Percentiles rank a stretch among this genome's conserved stretches.
Conservation (phyloP, 2,888 invertebrate genomes). For the Folsomia manolachei region DNA sequence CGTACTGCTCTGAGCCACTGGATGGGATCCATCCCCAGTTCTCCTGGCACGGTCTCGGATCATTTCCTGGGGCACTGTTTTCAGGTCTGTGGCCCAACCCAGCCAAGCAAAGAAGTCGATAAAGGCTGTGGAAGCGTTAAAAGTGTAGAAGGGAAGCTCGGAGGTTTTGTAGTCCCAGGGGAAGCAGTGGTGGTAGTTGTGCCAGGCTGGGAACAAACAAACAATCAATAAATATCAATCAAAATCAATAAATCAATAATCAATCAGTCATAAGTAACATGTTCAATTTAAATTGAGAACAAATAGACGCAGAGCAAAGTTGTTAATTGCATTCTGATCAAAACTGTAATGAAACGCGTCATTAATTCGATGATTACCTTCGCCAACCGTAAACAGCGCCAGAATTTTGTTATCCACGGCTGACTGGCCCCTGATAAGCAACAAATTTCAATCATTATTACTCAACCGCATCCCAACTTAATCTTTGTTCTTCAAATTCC, state of each 20-base stretch:
- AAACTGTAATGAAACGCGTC: too few species aligned
- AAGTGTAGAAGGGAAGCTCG: conserved; percentile 70
- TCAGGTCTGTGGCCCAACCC: conserved; percentile 84
- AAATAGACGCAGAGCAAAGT: too few species aligned
- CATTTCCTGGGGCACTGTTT: conserved; percentile 61
- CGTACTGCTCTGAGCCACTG: not conserved
- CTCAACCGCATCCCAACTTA: too few species aligned
- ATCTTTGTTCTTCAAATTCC: not conserved
- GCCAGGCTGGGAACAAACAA: not conserved
- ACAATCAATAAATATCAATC: not conserved
- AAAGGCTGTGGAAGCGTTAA: conserved; percentile 72
- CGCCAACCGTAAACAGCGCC: not conserved
- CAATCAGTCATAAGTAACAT: too few species aligned
- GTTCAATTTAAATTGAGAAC: too few species aligned
- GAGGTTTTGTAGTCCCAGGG: conserved; percentile 88
- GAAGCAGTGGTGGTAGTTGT: conserved; percentile 4
- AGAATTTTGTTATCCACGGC: not conserved
- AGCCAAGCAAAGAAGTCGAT: conserved; percentile 77
- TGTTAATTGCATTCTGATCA: too few species aligned
- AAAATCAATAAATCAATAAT: not conserved
- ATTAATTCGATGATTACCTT: too few species aligned
- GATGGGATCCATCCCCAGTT: conserved; percentile 53
- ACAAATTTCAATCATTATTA: too few species aligned
- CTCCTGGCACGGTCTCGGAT: conserved; percentile 53
- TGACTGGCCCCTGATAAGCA: not conserved